These are phyloP conservation scores for Aphelinus atriplicis DNA, from an alignment of 1,140 invertebrate species.

Conservation along the genomic window DNA sequence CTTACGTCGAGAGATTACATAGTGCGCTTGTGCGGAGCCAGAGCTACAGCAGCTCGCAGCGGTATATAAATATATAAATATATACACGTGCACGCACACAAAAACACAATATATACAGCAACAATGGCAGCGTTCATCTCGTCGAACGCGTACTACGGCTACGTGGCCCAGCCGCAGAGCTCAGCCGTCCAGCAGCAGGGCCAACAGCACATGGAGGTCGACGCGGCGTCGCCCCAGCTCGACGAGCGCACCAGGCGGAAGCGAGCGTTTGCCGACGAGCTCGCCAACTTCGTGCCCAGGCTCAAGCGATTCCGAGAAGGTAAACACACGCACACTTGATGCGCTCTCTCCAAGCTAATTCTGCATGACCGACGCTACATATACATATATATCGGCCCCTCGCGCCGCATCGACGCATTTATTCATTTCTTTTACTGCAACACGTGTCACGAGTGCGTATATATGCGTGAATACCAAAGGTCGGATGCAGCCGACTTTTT, in stretches of 20 bases:
- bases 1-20: neutral
- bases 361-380: no score
- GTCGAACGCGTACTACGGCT: conserved; percentile 56
- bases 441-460: no score
- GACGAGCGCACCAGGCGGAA: conserved; percentile 8
- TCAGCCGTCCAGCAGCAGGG: neutral
- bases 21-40: neutral
- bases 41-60: neutral
- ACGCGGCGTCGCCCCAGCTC: neutral
- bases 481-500: no score
- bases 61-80: no score
- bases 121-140: conserved; percentile 50
- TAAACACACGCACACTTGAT: neutral
- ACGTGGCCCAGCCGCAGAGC: conserved; percentile 31
- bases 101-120: neutral
- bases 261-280: conserved; percentile 4
- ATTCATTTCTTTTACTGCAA: no score
- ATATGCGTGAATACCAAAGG: no score
- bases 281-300: conserved; percentile 13
- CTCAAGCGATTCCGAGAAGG: conserved; percentile 26
- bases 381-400: no score
- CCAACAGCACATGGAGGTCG: conserved; percentile 12
- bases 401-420: no score
- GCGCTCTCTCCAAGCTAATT: no score
- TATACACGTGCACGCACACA: neutral